Evolutionary conservation across 2,113 vertebrate species (phyloP), one percentile per base, ranked within the genome.

Genomic region (Corapipo altera): DNA sequence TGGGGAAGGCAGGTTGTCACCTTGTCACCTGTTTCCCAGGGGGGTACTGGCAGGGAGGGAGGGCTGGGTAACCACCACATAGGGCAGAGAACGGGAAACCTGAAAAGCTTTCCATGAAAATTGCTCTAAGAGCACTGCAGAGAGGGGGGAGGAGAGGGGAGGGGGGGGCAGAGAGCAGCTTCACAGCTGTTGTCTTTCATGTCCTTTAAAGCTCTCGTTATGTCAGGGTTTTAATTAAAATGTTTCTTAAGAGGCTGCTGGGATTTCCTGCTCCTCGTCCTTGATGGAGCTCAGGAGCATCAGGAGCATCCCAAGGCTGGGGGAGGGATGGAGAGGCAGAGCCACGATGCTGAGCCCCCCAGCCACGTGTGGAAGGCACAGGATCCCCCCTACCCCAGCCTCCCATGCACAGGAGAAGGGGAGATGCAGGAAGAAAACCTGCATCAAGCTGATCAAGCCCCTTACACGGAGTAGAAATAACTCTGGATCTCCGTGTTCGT

Each of bases 191-290:
- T 97, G 93, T 88, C 85, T 94, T 96, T 95, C 93, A 91, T 94
- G 95, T 94, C 88, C 82, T 89, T 93, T 95, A 95, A 95, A 96
- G 92, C 85, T 80, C 48, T 52, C 0, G 14, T 93, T 93, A 82
- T 77, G 87, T 58, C 26, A 3, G 0, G n/a, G 77, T 88, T 97
- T 96, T 97, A 97, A 97, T 97, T 96, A 97, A 96, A 96, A 94
- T 84, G 57, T 71, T 91, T 87, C 95, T 95, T 75, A 93, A 87
- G 58, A 94, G 67, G 89, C 91, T 94, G 89, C 87, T 82, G 92
- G 91, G 93, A 95, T 95, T 97, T 92, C 32, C 81, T 78, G 73
- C 59, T 91, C 85, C 94, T 81, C 78, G 88, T 93, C 95, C 89
- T 96, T 96, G 78, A 46, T 0, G 22, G 89, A 95, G 93, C 59